These are phyloP conservation scores for Sardinella longiceps DNA, from an alignment of 2,797 vertebrate species.

Conservation along the genomic window DNA sequence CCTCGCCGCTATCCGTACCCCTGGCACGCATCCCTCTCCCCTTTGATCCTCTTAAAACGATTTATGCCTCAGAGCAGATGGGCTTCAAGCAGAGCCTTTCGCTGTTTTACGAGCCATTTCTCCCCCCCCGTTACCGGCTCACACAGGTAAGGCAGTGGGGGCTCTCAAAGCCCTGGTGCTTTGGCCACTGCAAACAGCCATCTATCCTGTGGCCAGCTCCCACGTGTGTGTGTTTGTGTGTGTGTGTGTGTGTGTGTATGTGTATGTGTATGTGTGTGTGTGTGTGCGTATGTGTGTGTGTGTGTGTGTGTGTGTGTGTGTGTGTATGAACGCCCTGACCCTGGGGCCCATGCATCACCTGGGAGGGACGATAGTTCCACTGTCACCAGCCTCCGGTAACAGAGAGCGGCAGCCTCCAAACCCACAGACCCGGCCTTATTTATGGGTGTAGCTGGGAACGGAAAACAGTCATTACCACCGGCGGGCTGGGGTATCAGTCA, in stretches of 20 bases:
- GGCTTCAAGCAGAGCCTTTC: not conserved
- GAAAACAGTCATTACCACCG: constrained; percentile 31
- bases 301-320: constrained; percentile 10
- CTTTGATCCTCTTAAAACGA: constrained; percentile 18
- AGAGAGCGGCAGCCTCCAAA: constrained; percentile 34
- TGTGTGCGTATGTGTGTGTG: not conserved
- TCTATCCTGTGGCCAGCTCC: constrained; percentile 62
- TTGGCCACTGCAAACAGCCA: constrained; percentile 59
- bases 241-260: not conserved
- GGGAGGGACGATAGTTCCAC: constrained; percentile 28
- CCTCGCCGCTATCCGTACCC: constrained; percentile 11
- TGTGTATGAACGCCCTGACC: constrained; percentile 21
- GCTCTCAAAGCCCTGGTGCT: not conserved
- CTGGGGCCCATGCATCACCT: constrained; percentile 44
- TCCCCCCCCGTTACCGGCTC: not conserved
- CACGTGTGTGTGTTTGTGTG: not conserved
- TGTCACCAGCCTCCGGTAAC: constrained; percentile 32
- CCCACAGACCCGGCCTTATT: constrained; percentile 32
- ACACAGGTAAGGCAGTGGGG: not conserved
- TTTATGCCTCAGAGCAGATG: constrained; percentile 1
- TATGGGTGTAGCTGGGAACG: constrained; percentile 32
- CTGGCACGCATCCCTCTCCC: not conserved
- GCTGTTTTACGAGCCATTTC: not conserved
- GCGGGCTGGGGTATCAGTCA: constrained; percentile 28
- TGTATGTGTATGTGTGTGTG: not conserved